Base-by-base conservation (phyloP, 1,140 invertebrate species). In the Cotesia glomerata region DNA sequence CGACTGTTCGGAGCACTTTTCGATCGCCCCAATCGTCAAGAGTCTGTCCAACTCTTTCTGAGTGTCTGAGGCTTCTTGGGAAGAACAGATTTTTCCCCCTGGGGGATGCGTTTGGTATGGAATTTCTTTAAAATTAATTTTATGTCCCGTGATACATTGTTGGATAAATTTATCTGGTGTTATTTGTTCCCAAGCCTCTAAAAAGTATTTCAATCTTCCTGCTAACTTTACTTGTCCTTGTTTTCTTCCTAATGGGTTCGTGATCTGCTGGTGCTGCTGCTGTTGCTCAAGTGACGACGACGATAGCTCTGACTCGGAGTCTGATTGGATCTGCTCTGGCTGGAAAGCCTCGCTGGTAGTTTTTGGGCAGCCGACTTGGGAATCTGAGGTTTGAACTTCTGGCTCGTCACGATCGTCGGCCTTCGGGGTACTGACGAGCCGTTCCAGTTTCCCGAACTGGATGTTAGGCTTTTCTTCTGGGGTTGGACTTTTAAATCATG, bases 171-270 rank as follows among this genome's bases (percentile, higher is more conserved):
- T 5, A 49, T 71, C 69, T n/a, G 56, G 13, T 39, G 58, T 62
- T 5, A 71, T n/a, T 3, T 14, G 11, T 58, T 59, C 13, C 58
- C 69, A 71, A 39, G 45, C 35, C 34, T n/a, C 3, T 4, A 71
- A 34, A 64, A 64, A 34, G 51, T 63, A 4, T 14, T 35, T 32
- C 11, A 35, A 14, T 32, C 26, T 65, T 5, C 59, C 62, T 45
- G 49, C 32, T 54, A 54, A n/a, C 54, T 56, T 34, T 61, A 61
- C 58, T 18, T 61, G 14, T 3, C 45, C 16, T 63, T 52, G 64
- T 51, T 51, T 5, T 34, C 14, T 56, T 3, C 34, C 1, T 49
- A 85, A 9, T 79, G 78, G 58, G 83, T 84, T 75, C 83, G 85
- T 79, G 73, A 71, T 8, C 3, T 13, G 45, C 11, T 51, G 7